A percentile compares a stretch with the other conserved stretches of the same genome.
These are phyloP conservation scores for Elephas maximus DNA, from an alignment of 2,113 vertebrate species.

Conservation along the genomic window DNA sequence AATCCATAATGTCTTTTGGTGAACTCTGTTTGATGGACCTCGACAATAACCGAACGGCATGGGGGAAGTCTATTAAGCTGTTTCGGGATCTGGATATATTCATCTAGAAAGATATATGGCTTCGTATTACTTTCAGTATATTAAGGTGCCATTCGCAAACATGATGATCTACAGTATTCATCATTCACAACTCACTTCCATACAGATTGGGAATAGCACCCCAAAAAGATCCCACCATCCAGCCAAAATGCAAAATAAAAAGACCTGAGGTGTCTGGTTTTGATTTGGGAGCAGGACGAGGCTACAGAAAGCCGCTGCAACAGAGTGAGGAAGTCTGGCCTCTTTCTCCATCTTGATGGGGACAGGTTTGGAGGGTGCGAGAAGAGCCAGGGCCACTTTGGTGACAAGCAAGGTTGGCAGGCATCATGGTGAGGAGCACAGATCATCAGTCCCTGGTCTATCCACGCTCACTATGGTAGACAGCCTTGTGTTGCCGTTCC, in stretches of 20 bases:
- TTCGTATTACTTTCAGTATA: conserved; percentile 86
- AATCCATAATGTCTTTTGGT: conserved; percentile 75
- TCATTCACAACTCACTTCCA: conserved; percentile 85
- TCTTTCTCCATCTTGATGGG: background rate
- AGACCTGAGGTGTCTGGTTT: conserved; percentile 81
- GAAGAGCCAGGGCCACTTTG: background rate
- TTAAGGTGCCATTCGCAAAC: conserved; percentile 86
- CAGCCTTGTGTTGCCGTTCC: background rate
- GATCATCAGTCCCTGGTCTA: background rate
- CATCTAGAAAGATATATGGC: conserved; percentile 83
- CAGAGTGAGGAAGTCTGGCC: background rate
- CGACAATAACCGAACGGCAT: conserved; percentile 62
- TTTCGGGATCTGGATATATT: conserved; percentile 82
- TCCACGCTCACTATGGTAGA: background rate
- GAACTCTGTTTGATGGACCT: conserved; percentile 76
- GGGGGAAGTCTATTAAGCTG: conserved; percentile 73
- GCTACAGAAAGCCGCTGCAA: background rate
- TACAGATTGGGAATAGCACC: conserved; percentile 85
- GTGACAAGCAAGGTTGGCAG: background rate
- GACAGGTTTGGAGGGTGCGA: background rate
- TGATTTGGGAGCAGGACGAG: conserved; percentile 68
- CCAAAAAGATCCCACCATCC: conserved; percentile 5
- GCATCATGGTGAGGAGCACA: background rate
- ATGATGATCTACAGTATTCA: conserved; percentile 84
- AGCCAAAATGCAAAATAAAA: conserved; percentile 79